Evolutionary conservation across 1,140 invertebrate genomes (phyloP).

Genomic region (Holcopasites calliopsidis): DNA sequence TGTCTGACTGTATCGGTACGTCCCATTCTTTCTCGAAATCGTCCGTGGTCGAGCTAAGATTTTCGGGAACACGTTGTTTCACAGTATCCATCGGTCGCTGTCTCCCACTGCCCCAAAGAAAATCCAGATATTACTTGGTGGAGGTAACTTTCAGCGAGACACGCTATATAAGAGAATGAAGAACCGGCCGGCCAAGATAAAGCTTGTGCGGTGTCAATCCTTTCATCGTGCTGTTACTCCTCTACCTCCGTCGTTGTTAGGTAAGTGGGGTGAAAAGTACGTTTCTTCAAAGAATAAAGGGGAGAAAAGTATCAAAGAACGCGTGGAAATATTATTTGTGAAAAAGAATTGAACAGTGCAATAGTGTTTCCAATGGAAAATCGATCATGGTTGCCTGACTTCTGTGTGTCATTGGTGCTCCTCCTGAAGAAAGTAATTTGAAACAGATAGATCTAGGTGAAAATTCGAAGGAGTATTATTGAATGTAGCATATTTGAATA

Average conservation of each 20-base stretch:
- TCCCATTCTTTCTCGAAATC: neutral
- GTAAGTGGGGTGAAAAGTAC: conserved; percentile 61
- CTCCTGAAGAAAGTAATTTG: neutral
- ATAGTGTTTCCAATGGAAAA: neutral
- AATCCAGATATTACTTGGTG: conserved; percentile 60
- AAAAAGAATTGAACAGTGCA: conserved; percentile 17
- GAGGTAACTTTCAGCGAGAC: conserved; percentile 77
- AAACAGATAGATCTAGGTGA: neutral
- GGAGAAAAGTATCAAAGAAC: neutral
- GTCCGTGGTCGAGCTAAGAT: neutral
- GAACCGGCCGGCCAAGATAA: conserved; percentile 74
- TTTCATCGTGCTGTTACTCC: conserved; percentile 64
- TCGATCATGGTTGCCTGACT: neutral
- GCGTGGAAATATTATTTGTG: conserved; percentile 26
- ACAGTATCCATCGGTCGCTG: neutral
- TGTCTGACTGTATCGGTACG: neutral
- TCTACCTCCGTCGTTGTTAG: conserved; percentile 65
- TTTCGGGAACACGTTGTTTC: neutral
- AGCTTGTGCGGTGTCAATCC: conserved; percentile 75
- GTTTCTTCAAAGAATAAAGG: neutral
- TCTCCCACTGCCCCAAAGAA: conserved; percentile 48
- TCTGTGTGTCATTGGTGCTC: conserved; percentile 2
- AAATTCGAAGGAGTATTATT: neutral
- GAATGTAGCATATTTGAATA: neutral
- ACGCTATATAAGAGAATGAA: conserved; percentile 78